These are phyloP conservation scores for Rachycentron canadum DNA, from an alignment of 2,797 vertebrate genomes.

Conservation along the genomic window DNA sequence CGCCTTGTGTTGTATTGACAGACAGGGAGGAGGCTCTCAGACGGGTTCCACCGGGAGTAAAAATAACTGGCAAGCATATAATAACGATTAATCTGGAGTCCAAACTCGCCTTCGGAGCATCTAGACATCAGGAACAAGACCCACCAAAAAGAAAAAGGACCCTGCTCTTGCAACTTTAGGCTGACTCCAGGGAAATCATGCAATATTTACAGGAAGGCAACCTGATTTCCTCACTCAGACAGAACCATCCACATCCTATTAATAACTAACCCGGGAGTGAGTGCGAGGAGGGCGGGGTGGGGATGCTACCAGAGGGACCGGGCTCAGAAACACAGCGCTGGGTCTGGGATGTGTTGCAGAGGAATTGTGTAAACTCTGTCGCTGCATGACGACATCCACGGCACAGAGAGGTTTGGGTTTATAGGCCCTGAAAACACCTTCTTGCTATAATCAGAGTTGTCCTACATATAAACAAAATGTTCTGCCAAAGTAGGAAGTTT, in stretches of 20 bases:
- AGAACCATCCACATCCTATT: conserved; percentile 68
- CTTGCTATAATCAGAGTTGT: background rate
- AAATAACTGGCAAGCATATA: conserved; percentile 24
- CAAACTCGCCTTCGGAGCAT: background rate
- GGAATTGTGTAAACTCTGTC: conserved; percentile 6
- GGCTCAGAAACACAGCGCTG: background rate
- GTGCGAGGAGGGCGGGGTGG: conserved; percentile 47
- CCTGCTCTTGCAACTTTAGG: conserved; percentile 55
- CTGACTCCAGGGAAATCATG: conserved; percentile 73
- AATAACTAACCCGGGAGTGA: conserved; percentile 70
- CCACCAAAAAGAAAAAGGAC: background rate
- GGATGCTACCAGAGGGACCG: conserved; percentile 19
- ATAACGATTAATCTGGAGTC: conserved; percentile 25
- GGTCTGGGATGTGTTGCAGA: conserved; percentile 22
- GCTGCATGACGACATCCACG: background rate
- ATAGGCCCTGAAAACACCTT: conserved; percentile 3
- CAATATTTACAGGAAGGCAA: conserved; percentile 82
- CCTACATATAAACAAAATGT: background rate
- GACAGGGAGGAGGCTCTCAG: conserved; percentile 20
- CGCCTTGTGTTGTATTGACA: conserved; percentile 36
- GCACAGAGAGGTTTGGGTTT: background rate
- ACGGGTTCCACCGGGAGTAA: conserved; percentile 7
- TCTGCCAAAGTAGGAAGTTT: background rate
- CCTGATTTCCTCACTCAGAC: conserved; percentile 77
- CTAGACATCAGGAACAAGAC: conserved; percentile 26